Evolutionary conservation across 2,797 vertebrate species (phyloP).

Genomic region (Myiotriccus ornatus): DNA sequence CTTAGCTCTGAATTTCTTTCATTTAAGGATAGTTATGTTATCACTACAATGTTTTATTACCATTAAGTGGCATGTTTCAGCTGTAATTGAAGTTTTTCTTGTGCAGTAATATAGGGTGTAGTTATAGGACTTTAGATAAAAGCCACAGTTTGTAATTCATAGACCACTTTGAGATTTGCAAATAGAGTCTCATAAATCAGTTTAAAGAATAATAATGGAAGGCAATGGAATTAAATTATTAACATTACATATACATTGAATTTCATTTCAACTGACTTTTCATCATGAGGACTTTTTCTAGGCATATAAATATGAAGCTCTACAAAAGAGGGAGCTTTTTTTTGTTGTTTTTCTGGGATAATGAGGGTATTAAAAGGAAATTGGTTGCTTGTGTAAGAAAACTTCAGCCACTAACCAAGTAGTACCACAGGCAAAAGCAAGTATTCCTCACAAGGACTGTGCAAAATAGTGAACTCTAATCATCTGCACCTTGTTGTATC

Average conservation of each 20-base stretch:
- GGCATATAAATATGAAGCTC: neutral
- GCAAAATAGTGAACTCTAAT: neutral
- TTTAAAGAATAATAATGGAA: slow-evolving; percentile 2
- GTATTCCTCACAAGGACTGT: neutral
- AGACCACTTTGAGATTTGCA: neutral
- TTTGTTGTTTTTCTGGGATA: neutral
- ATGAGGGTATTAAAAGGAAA: neutral
- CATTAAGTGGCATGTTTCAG: neutral
- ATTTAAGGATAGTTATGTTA: neutral
- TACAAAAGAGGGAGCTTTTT: neutral
- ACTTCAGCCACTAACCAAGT: neutral
- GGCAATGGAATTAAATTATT: neutral
- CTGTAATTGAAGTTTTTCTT: neutral
- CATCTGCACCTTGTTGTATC: neutral
- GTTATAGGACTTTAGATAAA: neutral
- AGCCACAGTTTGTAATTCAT: neutral
- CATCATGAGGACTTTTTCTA: neutral
- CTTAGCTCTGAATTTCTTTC: neutral
- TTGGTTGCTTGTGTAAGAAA: neutral
- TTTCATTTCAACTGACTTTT: neutral
- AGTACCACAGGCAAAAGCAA: neutral
- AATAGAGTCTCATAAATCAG: neutral
- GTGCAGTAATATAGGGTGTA: neutral
- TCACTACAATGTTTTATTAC: neutral
- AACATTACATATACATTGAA: neutral